Evolutionary conservation across 2,888 invertebrate genomes (phyloP).

Genomic region (Lasioglossum malachurum): DNA sequence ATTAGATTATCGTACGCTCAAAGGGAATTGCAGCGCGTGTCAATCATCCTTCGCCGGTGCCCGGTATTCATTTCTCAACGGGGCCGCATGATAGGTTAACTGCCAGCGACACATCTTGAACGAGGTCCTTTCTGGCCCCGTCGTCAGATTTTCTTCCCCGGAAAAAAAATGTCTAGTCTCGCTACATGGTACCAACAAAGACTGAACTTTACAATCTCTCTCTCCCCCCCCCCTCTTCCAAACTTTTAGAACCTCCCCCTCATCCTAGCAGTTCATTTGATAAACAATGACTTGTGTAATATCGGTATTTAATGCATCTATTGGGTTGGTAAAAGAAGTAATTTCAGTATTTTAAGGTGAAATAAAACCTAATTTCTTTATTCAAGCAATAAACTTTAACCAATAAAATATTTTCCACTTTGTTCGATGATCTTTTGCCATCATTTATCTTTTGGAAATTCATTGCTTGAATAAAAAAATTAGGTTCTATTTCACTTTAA

Average conservation of each 20-base stretch:
- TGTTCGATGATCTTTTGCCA: too few relatives aligned
- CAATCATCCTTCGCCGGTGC: slow-evolving; percentile 59
- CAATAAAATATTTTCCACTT: too few relatives aligned
- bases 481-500: too few relatives aligned
- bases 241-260: background rate
- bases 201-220: background rate
- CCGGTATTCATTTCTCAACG: slow-evolving; percentile 64
- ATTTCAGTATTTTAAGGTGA: too few relatives aligned
- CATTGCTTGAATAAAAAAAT: too few relatives aligned
- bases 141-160: background rate
- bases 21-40: slow-evolving; percentile 60
- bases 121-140: background rate
- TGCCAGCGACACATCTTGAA: slow-evolving; percentile 50
- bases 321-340: too few relatives aligned
- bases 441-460: too few relatives aligned
- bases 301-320: too few relatives aligned
- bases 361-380: too few relatives aligned
- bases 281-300: too few relatives aligned
- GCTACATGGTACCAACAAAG: background rate
- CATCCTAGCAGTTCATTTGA: too few relatives aligned
- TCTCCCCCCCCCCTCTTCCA: background rate
- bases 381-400: too few relatives aligned
- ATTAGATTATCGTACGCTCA: slow-evolving; percentile 50
- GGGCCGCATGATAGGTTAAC: slow-evolving; percentile 60
- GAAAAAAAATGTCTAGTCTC: background rate